Conservation (phyloP, 1,140 invertebrate genomes). For the Pogonomyrmex barbatus region DNA sequence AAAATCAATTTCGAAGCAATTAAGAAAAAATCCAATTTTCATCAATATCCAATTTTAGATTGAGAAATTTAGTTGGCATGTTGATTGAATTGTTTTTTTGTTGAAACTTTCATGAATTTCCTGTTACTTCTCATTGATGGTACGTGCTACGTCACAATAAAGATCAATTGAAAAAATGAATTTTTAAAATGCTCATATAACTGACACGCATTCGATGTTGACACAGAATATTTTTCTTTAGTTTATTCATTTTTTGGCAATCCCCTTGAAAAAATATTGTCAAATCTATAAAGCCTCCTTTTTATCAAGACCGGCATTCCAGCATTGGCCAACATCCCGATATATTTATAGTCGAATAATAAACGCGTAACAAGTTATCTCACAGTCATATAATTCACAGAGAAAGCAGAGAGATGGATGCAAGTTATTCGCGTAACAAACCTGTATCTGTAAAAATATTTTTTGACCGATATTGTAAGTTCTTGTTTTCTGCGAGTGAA, state of each 20-base stretch:
- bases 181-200: slow-evolving; percentile 27
- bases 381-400: neutral
- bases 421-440: neutral
- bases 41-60: slow-evolving; percentile 24
- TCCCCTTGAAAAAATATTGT: slow-evolving; percentile 18
- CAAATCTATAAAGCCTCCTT: neutral
- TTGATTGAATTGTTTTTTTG: neutral
- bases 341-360: neutral
- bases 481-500: neutral
- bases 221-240: neutral
- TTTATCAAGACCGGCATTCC: slow-evolving; percentile 3
- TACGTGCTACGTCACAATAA: neutral
- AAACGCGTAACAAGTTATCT: neutral
- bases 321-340: neutral
- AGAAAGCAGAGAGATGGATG: neutral
- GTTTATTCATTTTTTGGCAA: neutral
- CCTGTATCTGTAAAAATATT: slow-evolving; percentile 5
- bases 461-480: slow-evolving; percentile 1
- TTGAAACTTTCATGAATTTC: slow-evolving; percentile 13
- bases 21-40: neutral
- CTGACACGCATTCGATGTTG: slow-evolving; percentile 20
- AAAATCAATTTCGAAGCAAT: slow-evolving; percentile 15
- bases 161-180: neutral
- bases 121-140: slow-evolving; percentile 4
- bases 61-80: slow-evolving; percentile 19